Evolutionary conservation across 37 sponge, comb jelly and placozoan species (phyloP), one percentile per base, ranked within the genome.

Genomic region (Crambe crambe): DNA sequence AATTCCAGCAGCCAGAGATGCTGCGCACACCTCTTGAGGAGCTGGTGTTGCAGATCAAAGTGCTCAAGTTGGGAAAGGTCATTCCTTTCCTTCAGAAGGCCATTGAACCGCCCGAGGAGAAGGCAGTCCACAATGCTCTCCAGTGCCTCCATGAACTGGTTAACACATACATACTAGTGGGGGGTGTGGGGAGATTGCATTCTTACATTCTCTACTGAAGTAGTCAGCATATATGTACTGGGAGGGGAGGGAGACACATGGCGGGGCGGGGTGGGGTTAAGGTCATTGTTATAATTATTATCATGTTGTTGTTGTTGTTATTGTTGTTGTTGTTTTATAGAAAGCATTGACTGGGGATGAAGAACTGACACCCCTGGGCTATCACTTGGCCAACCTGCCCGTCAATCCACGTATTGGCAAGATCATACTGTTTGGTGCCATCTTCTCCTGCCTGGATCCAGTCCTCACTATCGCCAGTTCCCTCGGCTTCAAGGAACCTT

Each of bases 361-460:
- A 73, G 80, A 84, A 60, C 79, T 95, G 83, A 95, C 96, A 18
- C 87, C 96, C 37, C 77, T 95, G 2, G 96, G 96, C 35, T 70
- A 95, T 58, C 93, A 95, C 35, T 70, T 95, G 31, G 93, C 96
- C 22, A 84, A 81, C 57, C 92, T 95, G 4, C 96, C 96, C 2
- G 85, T 95, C 26, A 87, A 89, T 31, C 93, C 96, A 27, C 81
- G 85, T 3, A 74, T 95, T 25, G 96, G 96, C 39, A 95, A 91
- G 76, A 85, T 89, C 71, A 89, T 93, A 27, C 80, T 93, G 9
- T 89, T 93, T 89, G 93, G 80, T 54, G 93, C 93, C 83, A 85
- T 93, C 61, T 85, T 93, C 78, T 93, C 93, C 56, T 88, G 89
- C 37, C 76, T 93, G 27, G 86, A 89, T 63, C 93, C 93, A 34